Conservation (phyloP, 1,140 invertebrate species). For the Homalodisca vitripennis region DNA sequence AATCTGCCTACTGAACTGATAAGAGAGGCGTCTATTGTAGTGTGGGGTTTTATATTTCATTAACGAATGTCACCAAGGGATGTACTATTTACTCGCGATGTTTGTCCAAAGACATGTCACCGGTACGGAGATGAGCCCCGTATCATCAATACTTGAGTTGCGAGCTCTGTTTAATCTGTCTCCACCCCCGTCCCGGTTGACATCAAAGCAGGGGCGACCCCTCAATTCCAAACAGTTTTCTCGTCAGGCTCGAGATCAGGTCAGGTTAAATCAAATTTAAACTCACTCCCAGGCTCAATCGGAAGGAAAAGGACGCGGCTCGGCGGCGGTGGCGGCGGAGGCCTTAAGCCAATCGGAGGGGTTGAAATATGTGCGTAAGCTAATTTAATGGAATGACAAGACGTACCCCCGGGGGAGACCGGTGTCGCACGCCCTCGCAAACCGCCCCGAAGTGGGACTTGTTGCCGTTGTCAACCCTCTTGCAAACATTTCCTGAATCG, state of each 20-base stretch:
- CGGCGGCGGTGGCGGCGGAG: not conserved
- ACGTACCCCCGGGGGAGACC: not conserved
- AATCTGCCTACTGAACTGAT: too few relatives aligned
- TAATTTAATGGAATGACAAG: constrained; percentile 19
- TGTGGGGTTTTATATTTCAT: too few relatives aligned
- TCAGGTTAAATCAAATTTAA: constrained; percentile 22
- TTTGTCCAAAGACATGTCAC: too few relatives aligned
- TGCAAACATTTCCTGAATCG: constrained; percentile 15
- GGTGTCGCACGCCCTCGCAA: not conserved
- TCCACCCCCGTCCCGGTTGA: not conserved
- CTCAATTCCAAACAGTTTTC: not conserved
- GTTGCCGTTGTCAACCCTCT: constrained; percentile 11
- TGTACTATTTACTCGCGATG: too few relatives aligned
- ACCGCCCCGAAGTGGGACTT: too few relatives aligned
- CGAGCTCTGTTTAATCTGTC: too few relatives aligned
- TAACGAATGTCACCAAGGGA: too few relatives aligned
- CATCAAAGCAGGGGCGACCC: constrained; percentile 6
- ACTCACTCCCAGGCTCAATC: not conserved
- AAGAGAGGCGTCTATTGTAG: too few relatives aligned
- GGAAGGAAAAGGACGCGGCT: constrained; percentile 15
- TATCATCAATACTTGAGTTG: too few relatives aligned
- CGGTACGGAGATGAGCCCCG: too few relatives aligned
- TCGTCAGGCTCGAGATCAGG: not conserved
- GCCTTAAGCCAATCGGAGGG: not conserved
- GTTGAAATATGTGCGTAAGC: constrained; percentile 19